phyloP scores from a whole-genome alignment of 2,113 vertebrate genomes.

The Psittacula cyanocephala region DNA sequence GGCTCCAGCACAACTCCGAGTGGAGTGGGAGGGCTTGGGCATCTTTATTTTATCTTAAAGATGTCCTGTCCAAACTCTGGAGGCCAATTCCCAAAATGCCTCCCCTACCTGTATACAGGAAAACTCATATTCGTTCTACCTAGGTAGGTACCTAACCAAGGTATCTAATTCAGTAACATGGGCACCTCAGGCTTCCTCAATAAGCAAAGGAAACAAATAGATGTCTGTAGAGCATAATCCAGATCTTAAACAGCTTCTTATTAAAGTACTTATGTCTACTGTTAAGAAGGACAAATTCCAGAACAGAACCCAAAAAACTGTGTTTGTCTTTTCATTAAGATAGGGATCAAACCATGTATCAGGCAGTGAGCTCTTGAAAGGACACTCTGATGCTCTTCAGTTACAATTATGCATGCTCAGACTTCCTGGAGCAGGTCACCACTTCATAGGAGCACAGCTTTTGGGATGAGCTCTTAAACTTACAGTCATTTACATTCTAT shows the following conservation, averaged over 20 bases:
- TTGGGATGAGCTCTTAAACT: neutral
- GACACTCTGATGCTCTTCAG: neutral
- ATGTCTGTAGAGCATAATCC: neutral
- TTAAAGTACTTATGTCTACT: neutral
- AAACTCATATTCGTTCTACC: neutral
- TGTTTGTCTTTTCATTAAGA: neutral
- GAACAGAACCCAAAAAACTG: neutral
- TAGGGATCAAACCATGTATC: neutral
- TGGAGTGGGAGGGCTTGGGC: neutral
- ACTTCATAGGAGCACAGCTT: neutral
- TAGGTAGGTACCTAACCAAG: neutral
- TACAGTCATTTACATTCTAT: neutral
- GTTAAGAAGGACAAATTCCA: neutral
- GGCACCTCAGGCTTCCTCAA: neutral
- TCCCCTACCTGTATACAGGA: neutral
- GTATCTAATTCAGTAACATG: neutral
- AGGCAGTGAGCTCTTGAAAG: neutral
- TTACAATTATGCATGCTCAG: neutral
- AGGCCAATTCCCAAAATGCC: neutral
- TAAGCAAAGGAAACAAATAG: neutral
- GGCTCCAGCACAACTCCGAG: neutral
- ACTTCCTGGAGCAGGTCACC: neutral
- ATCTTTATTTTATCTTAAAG: neutral
- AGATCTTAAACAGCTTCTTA: neutral
- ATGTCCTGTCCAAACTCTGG: neutral